Evolutionary conservation across 2,797 vertebrate genomes (phyloP), one percentile per base, ranked within the genome.

Genomic region (Sebastes trivittatus): DNA sequence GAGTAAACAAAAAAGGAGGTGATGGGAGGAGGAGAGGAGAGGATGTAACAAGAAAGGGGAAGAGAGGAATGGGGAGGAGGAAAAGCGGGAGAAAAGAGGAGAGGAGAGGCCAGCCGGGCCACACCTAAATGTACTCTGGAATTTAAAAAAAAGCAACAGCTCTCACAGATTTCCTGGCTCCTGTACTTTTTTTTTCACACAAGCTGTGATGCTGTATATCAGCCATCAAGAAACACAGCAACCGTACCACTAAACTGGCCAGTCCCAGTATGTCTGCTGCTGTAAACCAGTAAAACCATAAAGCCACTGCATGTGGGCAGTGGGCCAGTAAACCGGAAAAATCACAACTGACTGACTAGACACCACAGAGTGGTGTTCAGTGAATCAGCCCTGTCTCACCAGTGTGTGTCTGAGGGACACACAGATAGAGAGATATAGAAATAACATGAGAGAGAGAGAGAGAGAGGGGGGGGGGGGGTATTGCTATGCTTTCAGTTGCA

Each of bases 101-200:
- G 65, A 38, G 14, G 11, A 71, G 66, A 78, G 67, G 67, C 38
- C 32, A 36, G 52, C 23, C 2, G 22, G 78, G 83, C 88, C 89
- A 88, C 92, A 90, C 90, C 90, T 91, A 79, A 73, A 75, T 66
- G 27, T 30, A 60, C 84, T 52, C 38, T 58, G 18, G 32, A 86
- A 54, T 46, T 4, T 8, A 64, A 85, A 67, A 85, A 85, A 69
- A 69, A 64, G 18, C 22, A 30, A 36, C 36, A 56, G 29, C 65
- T 62, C 30, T 60, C 38, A 23, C 77, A 77, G 62, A 67, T 42
- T 58, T 60, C 52, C 60, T 1, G 1, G 10, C 74, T 78, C 68
- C 49, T 52, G 9, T n/a, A 75, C 66, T 78, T 80, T 84, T 22
- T 38, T 38, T 38, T 29, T 38, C 34, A 29, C 38, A 69, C 46